A percentile compares a stretch with the other conserved stretches of the same genome.
Evolutionary conservation across 2,888 invertebrate species (phyloP).

Genomic region (Scrobipalpa costella): DNA sequence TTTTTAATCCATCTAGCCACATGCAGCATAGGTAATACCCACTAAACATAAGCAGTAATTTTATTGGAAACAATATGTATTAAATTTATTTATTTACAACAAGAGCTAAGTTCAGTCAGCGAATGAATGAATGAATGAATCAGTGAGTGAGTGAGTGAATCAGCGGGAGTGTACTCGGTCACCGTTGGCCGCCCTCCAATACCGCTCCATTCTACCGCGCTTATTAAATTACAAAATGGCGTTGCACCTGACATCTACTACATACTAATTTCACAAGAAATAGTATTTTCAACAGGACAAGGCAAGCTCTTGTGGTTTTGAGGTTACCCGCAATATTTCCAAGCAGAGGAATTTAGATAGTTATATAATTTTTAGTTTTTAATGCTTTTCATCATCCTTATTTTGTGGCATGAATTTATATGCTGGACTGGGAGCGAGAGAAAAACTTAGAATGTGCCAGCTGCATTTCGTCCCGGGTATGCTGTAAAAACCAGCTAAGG

Average conservation of each 20-base stretch:
- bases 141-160: background rate
- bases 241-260: conserved; percentile 9
- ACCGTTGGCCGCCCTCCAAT: conserved; percentile 14
- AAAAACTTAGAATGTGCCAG: too few relatives aligned
- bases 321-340: background rate
- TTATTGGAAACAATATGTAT: too few relatives aligned
- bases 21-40: too few relatives aligned
- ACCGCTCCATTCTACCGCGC: background rate
- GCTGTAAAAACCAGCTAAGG: too few relatives aligned
- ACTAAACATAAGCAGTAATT: too few relatives aligned
- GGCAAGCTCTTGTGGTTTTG: background rate
- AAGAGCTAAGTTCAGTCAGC: too few relatives aligned
- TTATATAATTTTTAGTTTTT: background rate
- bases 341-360: background rate
- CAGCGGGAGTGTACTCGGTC: conserved; percentile 8
- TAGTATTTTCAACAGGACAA: background rate
- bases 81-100: too few relatives aligned
- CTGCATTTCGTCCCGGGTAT: too few relatives aligned
- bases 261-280: background rate
- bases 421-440: too few relatives aligned
- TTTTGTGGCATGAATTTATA: too few relatives aligned
- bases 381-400: too few relatives aligned
- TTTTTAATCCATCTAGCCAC: too few relatives aligned
- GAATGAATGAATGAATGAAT: background rate
- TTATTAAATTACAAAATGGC: conserved; percentile 10